Evolutionary conservation across 2,113 vertebrate genomes (phyloP).

Genomic region (Verasper variegatus): DNA sequence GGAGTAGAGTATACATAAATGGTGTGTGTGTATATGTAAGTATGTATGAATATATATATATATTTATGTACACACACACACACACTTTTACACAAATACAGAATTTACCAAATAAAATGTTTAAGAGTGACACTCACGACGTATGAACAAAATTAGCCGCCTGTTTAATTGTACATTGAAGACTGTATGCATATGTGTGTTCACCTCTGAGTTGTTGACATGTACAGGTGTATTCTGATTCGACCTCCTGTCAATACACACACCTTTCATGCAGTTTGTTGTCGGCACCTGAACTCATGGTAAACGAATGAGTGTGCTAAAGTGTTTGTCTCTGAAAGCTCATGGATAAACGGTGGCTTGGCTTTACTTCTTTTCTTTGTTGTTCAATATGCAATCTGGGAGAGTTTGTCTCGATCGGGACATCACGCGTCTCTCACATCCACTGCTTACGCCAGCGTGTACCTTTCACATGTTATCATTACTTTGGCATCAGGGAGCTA

Average conservation of each 20-base stretch:
- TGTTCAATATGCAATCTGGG: constrained; percentile 73
- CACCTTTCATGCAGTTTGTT: constrained; percentile 34
- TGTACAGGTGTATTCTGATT: constrained; percentile 59
- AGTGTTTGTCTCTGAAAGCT: constrained; percentile 53
- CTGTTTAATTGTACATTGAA: constrained; percentile 51
- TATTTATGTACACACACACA: constrained; percentile 37
- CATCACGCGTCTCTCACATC: constrained; percentile 10
- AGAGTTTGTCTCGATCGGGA: constrained; percentile 37
- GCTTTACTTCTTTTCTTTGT: constrained; percentile 67
- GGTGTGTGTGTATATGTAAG: constrained; percentile 5
- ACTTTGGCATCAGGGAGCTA: constrained; percentile 16
- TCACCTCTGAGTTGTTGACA: constrained; percentile 54
- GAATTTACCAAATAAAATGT: constrained; percentile 74
- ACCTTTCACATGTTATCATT: neutral
- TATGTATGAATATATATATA: neutral
- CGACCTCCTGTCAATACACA: constrained; percentile 26
- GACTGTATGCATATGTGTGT: constrained; percentile 59
- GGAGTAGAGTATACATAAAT: constrained; percentile 43
- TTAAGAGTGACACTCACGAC: constrained; percentile 50
- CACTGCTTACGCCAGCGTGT: neutral
- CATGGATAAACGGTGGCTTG: constrained; percentile 46
- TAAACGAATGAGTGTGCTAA: constrained; percentile 64
- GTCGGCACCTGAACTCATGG: constrained; percentile 55
- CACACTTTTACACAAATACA: constrained; percentile 59
- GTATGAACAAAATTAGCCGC: constrained; percentile 52